Base-by-base conservation (phyloP, 2,888 invertebrate genomes). In the Byasa hedistus region DNA sequence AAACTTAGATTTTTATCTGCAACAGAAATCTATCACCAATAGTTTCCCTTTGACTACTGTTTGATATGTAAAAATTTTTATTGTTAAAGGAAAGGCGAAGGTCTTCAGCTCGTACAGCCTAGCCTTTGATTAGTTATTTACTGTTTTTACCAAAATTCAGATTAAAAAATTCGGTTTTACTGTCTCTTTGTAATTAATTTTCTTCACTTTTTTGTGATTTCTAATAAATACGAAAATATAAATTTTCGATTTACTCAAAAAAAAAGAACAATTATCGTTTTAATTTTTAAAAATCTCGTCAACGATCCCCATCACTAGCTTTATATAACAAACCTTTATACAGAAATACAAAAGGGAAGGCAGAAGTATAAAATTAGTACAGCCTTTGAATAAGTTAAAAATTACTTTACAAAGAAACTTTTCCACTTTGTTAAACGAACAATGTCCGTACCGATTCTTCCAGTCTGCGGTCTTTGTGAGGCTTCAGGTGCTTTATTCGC, bases 271-370 rank as follows among this genome's bases (percentile, higher is more conserved):
- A n/a, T 44, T 44, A 44, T 44, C 44, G 44, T 15, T 3, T 44
- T 19, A 17, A 44, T 44, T 1, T 17, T 15, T 44, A 36, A 36
- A 36, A 15, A 17, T 66, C 57, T 61, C 57, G 58, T 27, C 21
- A 1, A 5, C 23, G 24, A 39, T 32, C 61, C 24, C 48, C 61
- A 44, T 59, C 68, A 44, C 62, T 68, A 62, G 39, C 56, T 55
- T 62, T 68, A 61, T 51, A 65, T 56, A 65, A 65, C 58, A 22
- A 3, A 15, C 55, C 17, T 54, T 54, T 17, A 44, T 61, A 61
- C 52, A 32, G 17, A 65, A 65, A 61, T 61, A 64, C 24, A 32
- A 57, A 39, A 52, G 44, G 44, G 17, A 2, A 44, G 44, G 63
- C 48, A n/a, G 27, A 32, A 52, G 21, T 52, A 52, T 21, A 52